phyloP scores from a whole-genome alignment of 2,797 vertebrate species.

The Cryptoblepharus egeriae region DNA sequence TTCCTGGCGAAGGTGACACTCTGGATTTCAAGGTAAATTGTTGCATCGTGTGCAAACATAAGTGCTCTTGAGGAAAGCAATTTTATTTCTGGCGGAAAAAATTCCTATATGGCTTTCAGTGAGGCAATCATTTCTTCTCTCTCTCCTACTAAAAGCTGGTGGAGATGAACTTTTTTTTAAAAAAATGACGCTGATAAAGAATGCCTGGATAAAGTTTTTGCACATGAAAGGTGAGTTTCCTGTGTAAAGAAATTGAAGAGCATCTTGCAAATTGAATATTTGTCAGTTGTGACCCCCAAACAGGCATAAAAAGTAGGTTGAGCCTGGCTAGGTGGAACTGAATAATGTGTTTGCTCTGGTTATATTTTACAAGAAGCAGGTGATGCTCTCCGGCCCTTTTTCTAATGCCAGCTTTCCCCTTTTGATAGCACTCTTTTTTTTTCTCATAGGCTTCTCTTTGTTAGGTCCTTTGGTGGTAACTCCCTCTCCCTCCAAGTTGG shows the following conservation, averaged over 20 bases:
- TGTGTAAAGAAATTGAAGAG: conserved; percentile 34
- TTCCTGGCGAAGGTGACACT: neutral
- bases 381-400: neutral
- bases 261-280: conserved; percentile 44
- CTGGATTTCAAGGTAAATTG: conserved; percentile 27
- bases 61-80: conserved; percentile 2
- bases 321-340: neutral
- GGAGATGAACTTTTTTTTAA: no score
- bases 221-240: neutral
- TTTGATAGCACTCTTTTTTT: neutral
- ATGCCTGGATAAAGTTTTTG: conserved; percentile 21
- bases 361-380: neutral
- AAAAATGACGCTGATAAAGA: conserved; percentile 41
- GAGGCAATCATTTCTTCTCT: neutral
- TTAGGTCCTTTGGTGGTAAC: neutral
- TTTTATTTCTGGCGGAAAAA: neutral
- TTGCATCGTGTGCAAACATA: neutral
- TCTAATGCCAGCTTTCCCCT: neutral
- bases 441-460: neutral
- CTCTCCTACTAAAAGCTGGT: neutral
- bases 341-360: neutral
- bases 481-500: neutral
- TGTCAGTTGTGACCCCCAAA: conserved; percentile 28
- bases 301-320: neutral
- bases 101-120: conserved; percentile 7